These are phyloP conservation scores for Lethenteron reissneri DNA, from an alignment of 2,113 vertebrate species.

Conservation along the genomic window DNA sequence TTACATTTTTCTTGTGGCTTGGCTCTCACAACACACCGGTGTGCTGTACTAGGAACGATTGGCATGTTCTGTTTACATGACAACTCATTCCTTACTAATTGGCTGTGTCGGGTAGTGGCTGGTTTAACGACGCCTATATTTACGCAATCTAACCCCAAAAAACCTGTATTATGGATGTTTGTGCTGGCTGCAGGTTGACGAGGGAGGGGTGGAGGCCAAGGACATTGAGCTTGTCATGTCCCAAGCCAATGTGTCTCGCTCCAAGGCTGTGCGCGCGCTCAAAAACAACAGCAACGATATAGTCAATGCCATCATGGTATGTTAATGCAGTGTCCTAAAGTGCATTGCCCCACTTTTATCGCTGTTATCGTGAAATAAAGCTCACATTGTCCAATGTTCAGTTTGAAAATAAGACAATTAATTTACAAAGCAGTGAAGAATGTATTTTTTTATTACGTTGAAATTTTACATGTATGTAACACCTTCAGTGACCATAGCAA, in stretches of 20 bases:
- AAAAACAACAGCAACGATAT: conserved; percentile 95
- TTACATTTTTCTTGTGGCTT: not conserved
- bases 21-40: not conserved
- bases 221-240: conserved; percentile 95
- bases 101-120: not conserved
- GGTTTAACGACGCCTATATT: not conserved
- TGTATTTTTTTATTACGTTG: conserved; percentile 5
- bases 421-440: conserved; percentile 7
- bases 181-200: conserved; percentile 38
- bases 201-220: conserved; percentile 57
- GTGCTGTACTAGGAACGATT: not conserved
- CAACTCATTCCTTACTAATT: not conserved
- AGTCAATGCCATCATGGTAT: conserved; percentile 90
- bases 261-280: conserved; percentile 65
- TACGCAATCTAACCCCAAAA: not conserved
- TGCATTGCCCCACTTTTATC: not conserved
- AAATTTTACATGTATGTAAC: conserved; percentile 7
- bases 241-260: conserved; percentile 71
- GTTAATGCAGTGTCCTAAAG: not conserved
- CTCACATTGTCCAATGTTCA: not conserved
- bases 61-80: not conserved
- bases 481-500: conserved; percentile 7
- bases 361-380: not conserved
- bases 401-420: conserved; percentile 8
- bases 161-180: not conserved